Percentiles rank a stretch among this genome's conserved stretches.
Conservation (phyloP, 2,113 vertebrate species). For the Semicossyphus pulcher region DNA sequence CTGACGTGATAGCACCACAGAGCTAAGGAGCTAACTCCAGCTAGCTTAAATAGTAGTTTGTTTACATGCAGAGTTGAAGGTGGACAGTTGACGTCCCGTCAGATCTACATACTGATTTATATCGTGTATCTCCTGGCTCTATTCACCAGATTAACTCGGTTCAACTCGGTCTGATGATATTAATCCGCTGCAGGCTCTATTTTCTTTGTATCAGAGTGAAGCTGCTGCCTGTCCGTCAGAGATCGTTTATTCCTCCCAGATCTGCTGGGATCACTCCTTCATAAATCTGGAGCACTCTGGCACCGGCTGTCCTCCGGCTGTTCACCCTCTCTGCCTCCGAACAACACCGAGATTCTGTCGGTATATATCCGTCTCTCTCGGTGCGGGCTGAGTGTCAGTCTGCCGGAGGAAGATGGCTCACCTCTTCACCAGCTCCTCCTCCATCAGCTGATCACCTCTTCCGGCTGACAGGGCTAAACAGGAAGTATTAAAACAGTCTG, state of each 20-base stretch:
- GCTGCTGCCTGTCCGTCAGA: conserved; percentile 18
- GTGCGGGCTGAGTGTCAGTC: conserved; percentile 44
- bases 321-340: conserved; percentile 44
- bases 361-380: conserved; percentile 34
- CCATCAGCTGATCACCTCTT: conserved; percentile 76
- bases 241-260: conserved; percentile 19
- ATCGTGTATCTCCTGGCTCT: not conserved
- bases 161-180: conserved; percentile 2
- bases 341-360: conserved; percentile 46
- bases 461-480: conserved; percentile 52
- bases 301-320: conserved; percentile 12
- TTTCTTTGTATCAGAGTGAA: conserved; percentile 64
- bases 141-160: not conserved
- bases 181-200: conserved; percentile 42
- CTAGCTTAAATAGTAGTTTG: conserved; percentile 65
- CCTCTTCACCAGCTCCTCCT: conserved; percentile 64
- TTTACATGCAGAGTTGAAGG: conserved; percentile 63
- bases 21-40: conserved; percentile 65
- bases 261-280: not conserved
- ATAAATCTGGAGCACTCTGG: not conserved
- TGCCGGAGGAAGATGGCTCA: conserved; percentile 83
- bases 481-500: not conserved
- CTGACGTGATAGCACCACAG: conserved; percentile 48
- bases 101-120: not conserved
- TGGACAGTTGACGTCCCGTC: not conserved